Evolutionary conservation across 1,140 invertebrate species (phyloP), one percentile per base, ranked within the genome.

Genomic region (Zaprionus taronus): DNA sequence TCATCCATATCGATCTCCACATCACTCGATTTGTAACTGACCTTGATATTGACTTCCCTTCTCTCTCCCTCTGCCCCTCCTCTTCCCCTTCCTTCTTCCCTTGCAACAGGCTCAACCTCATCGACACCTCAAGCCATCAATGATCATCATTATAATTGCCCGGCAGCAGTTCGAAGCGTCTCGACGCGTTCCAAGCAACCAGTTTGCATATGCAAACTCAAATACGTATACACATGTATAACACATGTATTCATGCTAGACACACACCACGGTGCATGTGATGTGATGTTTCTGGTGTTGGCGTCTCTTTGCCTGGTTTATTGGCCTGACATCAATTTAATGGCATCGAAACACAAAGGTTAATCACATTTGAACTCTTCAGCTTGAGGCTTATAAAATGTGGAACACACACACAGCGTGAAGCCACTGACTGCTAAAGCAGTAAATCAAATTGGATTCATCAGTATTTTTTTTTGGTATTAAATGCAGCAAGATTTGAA

Each of bases 351-450:
- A 73, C 63, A 31, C 68, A 90, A 83, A 90, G 85, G 84, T 89
- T 89, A 89, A 90, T 89, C 85, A 89, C 84, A 84, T 90, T 89
- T 89, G 84, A 89, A 89, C 84, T 89, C 63, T 57, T 36, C 38
- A 47, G 28, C 22, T 24, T 17, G 20, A 65, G 56, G 47, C 47
- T 20, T 49, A 3, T 20, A 4, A 51, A 51, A 51, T 65, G 49
- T 65, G 47, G 49, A 65, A 34, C 62, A 22, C 47, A 51, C 20
- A 51, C 47, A 51, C n/a, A 47, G 7, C 15, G 6, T 9, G 41
- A 49, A 0, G 20, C 47, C 9, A 22, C n/a, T 51, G 17, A 5
- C 15, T 41, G 38, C 15, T 34, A 34, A 34, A 0, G 15, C 38
- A 41, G 38, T 14, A 41, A 4, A n/a, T 41, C 38, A 41, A 41